Conservation (phyloP, 2,888 invertebrate species). For the Shargacucullia verbasci region DNA sequence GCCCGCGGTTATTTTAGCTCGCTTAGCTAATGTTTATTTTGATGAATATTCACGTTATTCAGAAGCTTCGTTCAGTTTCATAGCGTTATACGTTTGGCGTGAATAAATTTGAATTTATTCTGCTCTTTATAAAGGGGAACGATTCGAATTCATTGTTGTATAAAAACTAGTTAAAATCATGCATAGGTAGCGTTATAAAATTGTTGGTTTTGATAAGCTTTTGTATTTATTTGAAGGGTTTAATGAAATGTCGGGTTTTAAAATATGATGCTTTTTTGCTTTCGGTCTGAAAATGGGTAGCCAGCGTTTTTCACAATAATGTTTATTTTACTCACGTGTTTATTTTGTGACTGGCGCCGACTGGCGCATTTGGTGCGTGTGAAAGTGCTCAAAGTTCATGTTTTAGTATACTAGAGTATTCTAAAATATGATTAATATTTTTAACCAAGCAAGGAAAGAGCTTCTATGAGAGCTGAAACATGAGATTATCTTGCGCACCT, state of each 20-base stretch:
- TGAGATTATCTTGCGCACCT: too few relatives aligned
- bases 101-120: conserved; percentile 60
- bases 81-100: conserved; percentile 45
- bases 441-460: too few relatives aligned
- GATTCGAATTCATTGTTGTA: conserved; percentile 40
- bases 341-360: too few relatives aligned
- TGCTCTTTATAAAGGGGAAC: conserved; percentile 22
- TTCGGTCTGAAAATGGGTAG: too few relatives aligned
- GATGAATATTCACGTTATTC: conserved; percentile 57
- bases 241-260: neutral
- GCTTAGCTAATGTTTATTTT: conserved; percentile 51
- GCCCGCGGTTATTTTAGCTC: conserved; percentile 13
- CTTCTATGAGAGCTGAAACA: too few relatives aligned
- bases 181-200: neutral
- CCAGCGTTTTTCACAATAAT: too few relatives aligned
- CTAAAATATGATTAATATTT: too few relatives aligned
- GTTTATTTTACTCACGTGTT: too few relatives aligned
- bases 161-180: conserved; percentile 28
- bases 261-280: neutral
- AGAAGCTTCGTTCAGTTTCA: conserved; percentile 51
- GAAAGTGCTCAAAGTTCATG: too few relatives aligned
- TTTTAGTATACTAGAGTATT: too few relatives aligned
- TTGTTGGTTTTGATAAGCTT: conserved; percentile 5
- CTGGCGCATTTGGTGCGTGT: too few relatives aligned
- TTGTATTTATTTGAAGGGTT: conserved; percentile 1